phyloP scores from a whole-genome alignment of 2,888 invertebrate species.

The Spialia ferax region DNA sequence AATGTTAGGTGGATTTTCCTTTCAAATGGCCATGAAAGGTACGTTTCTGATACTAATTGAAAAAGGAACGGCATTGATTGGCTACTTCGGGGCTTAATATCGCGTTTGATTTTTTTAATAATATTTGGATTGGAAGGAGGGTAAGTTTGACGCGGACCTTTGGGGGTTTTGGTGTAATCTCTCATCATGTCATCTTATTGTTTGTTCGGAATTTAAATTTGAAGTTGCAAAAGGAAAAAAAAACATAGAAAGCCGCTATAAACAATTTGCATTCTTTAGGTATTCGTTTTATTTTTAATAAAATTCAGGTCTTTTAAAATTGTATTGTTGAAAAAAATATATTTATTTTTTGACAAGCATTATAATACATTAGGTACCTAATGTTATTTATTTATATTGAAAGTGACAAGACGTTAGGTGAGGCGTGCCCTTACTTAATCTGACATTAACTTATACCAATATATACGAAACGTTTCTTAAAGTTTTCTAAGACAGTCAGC shows the following conservation, averaged over 20 bases:
- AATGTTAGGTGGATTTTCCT: conserved; percentile 72
- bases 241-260: no score
- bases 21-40: conserved; percentile 72
- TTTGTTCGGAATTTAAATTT: not conserved
- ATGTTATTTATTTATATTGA: no score
- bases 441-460: no score
- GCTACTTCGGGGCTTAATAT: conserved; percentile 42
- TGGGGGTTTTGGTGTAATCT: not conserved
- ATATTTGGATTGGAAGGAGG: conserved; percentile 8
- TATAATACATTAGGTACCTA: no score
- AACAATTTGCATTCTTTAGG: no score
- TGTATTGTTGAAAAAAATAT: no score
- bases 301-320: no score
- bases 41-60: conserved; percentile 80
- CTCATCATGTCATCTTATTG: no score
- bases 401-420: no score
- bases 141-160: not conserved
- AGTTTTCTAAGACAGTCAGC: not conserved
- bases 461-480: not conserved
- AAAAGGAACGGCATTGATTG: conserved; percentile 73
- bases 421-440: no score
- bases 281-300: no score
- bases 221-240: not conserved
- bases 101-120: conserved; percentile 21
- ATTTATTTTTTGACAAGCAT: no score